These are phyloP conservation scores for Vanessa tameamea DNA, from an alignment of 1,140 invertebrate genomes.

Conservation along the genomic window DNA sequence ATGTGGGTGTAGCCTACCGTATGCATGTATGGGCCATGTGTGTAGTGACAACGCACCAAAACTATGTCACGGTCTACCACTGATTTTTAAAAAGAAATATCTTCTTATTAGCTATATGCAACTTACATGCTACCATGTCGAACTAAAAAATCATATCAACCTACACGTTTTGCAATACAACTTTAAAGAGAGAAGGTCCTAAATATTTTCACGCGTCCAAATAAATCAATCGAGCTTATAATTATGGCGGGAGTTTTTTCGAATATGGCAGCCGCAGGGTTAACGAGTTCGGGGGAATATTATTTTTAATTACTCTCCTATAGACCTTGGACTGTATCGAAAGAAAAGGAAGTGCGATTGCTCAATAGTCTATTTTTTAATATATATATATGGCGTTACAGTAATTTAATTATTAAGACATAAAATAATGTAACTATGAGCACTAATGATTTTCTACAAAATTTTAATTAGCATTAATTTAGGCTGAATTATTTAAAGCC, in stretches of 20 bases:
- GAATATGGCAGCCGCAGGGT: constrained; percentile 42
- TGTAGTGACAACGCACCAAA: constrained; percentile 52
- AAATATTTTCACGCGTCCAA: constrained; percentile 29
- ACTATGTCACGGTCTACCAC: constrained; percentile 55
- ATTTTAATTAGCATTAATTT: not conserved
- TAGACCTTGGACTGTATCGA: constrained; percentile 39
- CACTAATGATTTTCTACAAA: too few species aligned
- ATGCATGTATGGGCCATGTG: constrained; percentile 36
- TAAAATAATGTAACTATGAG: not conserved
- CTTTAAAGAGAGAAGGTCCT: constrained; percentile 41
- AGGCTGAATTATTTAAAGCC: too few species aligned
- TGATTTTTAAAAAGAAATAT: constrained; percentile 58
- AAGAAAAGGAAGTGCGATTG: constrained; percentile 41
- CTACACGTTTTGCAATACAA: constrained; percentile 13
- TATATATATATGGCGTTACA: constrained; percentile 4
- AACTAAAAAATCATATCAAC: constrained; percentile 25
- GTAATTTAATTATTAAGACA: not conserved
- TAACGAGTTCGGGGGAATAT: constrained; percentile 42
- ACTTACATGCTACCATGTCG: constrained; percentile 40
- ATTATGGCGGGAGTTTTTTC: constrained; percentile 40
- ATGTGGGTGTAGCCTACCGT: constrained; percentile 28
- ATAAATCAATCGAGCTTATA: constrained; percentile 46
- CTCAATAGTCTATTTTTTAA: constrained; percentile 25
- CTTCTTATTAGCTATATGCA: constrained; percentile 43
- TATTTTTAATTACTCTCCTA: constrained; percentile 45